Percentiles rank a stretch among this genome's conserved stretches.
Evolutionary conservation across 2,888 invertebrate genomes (phyloP).

Genomic region (Dryocosmus kuriphilus): DNA sequence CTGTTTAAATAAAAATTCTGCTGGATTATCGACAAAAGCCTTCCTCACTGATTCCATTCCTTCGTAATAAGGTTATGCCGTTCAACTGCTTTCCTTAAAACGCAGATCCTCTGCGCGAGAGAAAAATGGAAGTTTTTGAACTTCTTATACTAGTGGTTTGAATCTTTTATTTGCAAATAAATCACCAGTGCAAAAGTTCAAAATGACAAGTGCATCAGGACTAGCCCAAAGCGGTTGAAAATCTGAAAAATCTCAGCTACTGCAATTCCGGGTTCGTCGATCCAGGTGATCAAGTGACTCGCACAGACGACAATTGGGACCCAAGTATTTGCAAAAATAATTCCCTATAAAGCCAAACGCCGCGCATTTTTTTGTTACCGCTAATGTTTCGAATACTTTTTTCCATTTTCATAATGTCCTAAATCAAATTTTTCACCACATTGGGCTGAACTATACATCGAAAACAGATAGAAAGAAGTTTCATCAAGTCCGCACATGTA

Average conservation of each 20-base stretch:
- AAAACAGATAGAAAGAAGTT: constrained; percentile 10
- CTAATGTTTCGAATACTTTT: not conserved
- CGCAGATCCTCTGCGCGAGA: constrained; percentile 8
- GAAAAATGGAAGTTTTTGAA: not conserved
- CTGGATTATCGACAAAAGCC: too few species aligned
- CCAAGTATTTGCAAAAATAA: not conserved
- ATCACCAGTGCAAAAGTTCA: not conserved
- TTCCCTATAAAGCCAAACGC: not conserved
- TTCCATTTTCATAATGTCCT: not conserved
- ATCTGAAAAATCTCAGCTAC: constrained; percentile 2
- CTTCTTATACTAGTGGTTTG: constrained; percentile 3
- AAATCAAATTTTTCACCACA: not conserved
- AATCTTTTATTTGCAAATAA: not conserved
- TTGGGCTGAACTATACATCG: constrained; percentile 7
- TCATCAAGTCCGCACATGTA: constrained; percentile 6
- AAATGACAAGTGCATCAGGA: constrained; percentile 18
- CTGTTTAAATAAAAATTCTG: too few species aligned
- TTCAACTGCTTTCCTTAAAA: not conserved
- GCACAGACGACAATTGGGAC: not conserved
- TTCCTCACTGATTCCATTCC: constrained; percentile 26
- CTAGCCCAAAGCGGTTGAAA: constrained; percentile 5
- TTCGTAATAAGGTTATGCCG: not conserved
- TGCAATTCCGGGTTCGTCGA: not conserved
- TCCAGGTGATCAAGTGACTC: not conserved
- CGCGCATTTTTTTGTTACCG: not conserved